Percentiles rank a stretch among this genome's conserved stretches.
These are phyloP conservation scores for Centropus bengalensis DNA, from an alignment of 2,113 vertebrate genomes.

Conservation along the genomic window DNA sequence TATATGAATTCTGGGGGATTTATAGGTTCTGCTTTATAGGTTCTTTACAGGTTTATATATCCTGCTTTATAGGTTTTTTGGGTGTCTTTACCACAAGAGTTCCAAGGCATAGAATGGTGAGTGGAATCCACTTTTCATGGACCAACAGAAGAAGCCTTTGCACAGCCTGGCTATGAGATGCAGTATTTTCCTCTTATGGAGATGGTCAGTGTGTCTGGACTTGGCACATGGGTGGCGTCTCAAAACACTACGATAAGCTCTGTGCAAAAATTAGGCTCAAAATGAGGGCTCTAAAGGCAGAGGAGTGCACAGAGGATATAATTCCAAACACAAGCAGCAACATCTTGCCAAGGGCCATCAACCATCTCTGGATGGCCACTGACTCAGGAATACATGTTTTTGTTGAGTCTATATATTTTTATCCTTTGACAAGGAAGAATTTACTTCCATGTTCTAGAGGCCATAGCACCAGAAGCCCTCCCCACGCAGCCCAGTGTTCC, in stretches of 20 bases:
- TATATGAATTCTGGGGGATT: background rate
- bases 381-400: background rate
- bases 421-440: background rate
- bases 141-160: background rate
- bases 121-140: background rate
- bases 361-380: background rate
- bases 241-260: background rate
- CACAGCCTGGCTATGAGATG: background rate
- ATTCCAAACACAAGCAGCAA: background rate
- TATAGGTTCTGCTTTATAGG: background rate
- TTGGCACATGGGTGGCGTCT: background rate
- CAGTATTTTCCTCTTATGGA: background rate
- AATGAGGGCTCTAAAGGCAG: background rate
- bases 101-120: background rate
- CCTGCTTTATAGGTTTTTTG: background rate
- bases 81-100: background rate
- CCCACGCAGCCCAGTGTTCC: background rate
- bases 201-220: background rate
- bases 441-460: constrained; percentile 22
- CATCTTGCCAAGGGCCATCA: background rate
- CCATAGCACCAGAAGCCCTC: background rate
- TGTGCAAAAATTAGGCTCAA: background rate
- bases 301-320: background rate
- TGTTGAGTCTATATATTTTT: background rate
- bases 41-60: no score